Base-by-base conservation (phyloP, 2,888 invertebrate species). In the Oeneis ivallda region DNA sequence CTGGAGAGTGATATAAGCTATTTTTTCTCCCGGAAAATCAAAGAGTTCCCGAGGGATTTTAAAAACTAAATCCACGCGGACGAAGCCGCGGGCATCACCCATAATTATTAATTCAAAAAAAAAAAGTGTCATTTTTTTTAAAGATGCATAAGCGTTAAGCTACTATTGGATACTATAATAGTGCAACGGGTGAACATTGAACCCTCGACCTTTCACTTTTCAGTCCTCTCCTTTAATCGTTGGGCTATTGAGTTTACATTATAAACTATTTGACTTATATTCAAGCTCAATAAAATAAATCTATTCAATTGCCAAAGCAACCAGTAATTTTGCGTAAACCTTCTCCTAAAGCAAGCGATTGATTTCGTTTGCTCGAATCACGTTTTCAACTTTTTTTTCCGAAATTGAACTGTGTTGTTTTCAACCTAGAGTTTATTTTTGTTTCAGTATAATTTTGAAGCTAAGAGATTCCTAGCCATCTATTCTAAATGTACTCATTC, bases 401-500 rank as follows among this genome's bases (percentile, higher is more conserved):
- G 26, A 37, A 52, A n/a, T n/a, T 52, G 41, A 19, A 26, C 52
- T 61, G 13, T 52, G 26, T 61, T 17, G 19, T 9, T 6, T 5
- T 1, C 1, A 0, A 4, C 1, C 10, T 56, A 66, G 13, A 11
- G 57, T 62, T 43, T 37, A 49, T 41, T 54, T 66, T 64, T 11
- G 39, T 43, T 56, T 43, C 37, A 19, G 9, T 6, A n/a, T 1
- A 34, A 32, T 62, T 49, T 58, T 49, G 53, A 66, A 58, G 58
- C 58, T 45, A 45, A 32, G 56, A 53, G 56, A 60, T 69, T 59
- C 54, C 62, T 45, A 43, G 64, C 62, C 65, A 71, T 71, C 69
- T 65, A 71, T 69, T 59, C 62, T 53, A 53, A 45, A 57, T 49
- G 67, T 61, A 50, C 68, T 69, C 67, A 71, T 71, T 65, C 67